These are phyloP conservation scores for Drosophila kanapiae DNA, from an alignment of 1,140 invertebrate species.

Conservation along the genomic window DNA sequence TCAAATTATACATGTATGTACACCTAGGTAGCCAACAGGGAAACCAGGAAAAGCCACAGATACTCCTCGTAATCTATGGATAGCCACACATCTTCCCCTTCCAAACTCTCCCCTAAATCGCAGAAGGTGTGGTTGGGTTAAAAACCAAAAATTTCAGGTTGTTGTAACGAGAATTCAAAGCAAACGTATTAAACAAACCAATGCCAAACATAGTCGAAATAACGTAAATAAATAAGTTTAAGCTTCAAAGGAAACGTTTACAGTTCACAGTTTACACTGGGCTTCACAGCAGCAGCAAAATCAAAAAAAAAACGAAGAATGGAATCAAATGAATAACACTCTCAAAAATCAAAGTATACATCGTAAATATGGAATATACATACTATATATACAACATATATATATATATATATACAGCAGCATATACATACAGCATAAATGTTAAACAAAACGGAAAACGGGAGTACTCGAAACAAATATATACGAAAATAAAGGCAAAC, in stretches of 20 bases:
- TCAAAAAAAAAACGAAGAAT: conserved; percentile 66
- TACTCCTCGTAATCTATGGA: background rate
- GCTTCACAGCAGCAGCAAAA: conserved; percentile 84
- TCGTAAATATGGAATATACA: conserved; percentile 31
- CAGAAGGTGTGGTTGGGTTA: conserved; percentile 43
- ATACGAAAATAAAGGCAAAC: conserved; percentile 55
- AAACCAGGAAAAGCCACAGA: conserved; percentile 2
- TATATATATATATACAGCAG: conserved; percentile 32
- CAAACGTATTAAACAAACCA: conserved; percentile 35
- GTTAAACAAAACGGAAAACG: conserved; percentile 30
- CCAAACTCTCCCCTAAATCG: conserved; percentile 36
- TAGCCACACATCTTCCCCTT: background rate
- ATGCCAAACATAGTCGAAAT: conserved; percentile 22
- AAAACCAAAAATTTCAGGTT: conserved; percentile 58
- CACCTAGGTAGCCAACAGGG: conserved; percentile 21
- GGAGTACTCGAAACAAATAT: conserved; percentile 28
- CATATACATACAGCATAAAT: conserved; percentile 40
- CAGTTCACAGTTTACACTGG: conserved; percentile 82
- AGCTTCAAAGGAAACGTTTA: conserved; percentile 53
- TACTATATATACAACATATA: conserved; percentile 7
- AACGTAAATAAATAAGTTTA: conserved; percentile 36
- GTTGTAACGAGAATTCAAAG: conserved; percentile 54
- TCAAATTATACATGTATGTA: conserved; percentile 35
- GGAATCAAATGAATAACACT: conserved; percentile 28
- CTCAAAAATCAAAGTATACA: conserved; percentile 60